phyloP scores from a whole-genome alignment of 2,888 invertebrate genomes.

The Tetragnatha montana region DNA sequence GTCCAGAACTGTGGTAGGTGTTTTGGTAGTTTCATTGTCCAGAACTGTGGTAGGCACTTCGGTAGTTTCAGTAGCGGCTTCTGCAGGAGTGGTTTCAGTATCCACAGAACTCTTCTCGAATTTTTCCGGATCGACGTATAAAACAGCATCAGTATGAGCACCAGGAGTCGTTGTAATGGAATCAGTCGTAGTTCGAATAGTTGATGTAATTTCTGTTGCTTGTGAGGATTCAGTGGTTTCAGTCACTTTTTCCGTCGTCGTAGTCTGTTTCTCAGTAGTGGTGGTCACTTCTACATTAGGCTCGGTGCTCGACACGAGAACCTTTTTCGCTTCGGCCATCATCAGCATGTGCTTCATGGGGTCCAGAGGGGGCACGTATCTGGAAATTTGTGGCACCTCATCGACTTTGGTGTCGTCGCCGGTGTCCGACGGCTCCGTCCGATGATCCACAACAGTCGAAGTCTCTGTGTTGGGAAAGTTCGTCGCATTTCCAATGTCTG shows the following conservation, averaged over 20 bases:
- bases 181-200: background rate
- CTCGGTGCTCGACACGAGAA: background rate
- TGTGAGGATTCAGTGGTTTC: background rate
- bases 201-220: background rate
- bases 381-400: constrained; percentile 14
- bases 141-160: background rate
- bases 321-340: constrained; percentile 38
- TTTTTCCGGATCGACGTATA: background rate
- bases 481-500: background rate
- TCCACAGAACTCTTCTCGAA: background rate
- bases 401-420: background rate
- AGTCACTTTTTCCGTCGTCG: background rate
- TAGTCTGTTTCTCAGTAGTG: background rate
- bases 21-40: background rate
- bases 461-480: background rate
- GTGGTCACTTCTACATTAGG: background rate
- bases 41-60: background rate
- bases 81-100: background rate
- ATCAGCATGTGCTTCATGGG: constrained; percentile 62
- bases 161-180: background rate
- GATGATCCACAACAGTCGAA: background rate
- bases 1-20: background rate
- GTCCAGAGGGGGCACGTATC: constrained; percentile 62
- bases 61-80: background rate
- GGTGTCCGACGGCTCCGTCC: background rate